A percentile compares a stretch with the other conserved stretches of the same genome.
phyloP scores from a whole-genome alignment of 2,113 vertebrate species.

The Choloepus hoffmanni region DNA sequence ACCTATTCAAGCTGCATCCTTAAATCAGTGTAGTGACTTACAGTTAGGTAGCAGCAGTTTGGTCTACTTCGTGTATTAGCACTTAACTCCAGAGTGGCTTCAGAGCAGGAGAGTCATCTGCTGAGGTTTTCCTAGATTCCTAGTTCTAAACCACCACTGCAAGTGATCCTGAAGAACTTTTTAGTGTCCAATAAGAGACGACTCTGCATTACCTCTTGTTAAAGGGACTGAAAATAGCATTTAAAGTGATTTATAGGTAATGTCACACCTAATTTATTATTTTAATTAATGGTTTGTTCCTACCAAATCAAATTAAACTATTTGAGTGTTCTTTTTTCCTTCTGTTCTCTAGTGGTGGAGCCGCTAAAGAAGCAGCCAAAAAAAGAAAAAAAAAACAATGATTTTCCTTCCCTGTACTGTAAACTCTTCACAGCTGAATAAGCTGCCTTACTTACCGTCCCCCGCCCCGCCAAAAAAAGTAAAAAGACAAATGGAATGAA shows the following conservation, averaged over 20 bases:
- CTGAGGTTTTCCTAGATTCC: slow-evolving; percentile 39
- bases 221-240: not conserved
- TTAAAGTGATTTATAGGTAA: slow-evolving; percentile 46
- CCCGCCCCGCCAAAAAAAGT: not conserved
- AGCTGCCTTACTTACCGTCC: slow-evolving; percentile 24
- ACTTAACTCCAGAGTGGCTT: not conserved
- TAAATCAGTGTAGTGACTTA: slow-evolving; percentile 28
- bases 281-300: slow-evolving; percentile 29
- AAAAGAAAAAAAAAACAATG: not conserved
- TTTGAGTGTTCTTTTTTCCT: slow-evolving; percentile 47
- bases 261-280: slow-evolving; percentile 53
- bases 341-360: not conserved
- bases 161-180: not conserved
- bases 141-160: not conserved
- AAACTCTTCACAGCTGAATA: slow-evolving; percentile 14
- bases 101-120: not conserved
- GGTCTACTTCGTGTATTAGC: not conserved
- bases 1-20: slow-evolving; percentile 14
- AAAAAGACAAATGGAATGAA: not conserved
- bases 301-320: slow-evolving; percentile 31
- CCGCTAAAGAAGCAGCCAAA: not conserved
- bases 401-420: not conserved
- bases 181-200: slow-evolving; percentile 33
- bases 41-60: slow-evolving; percentile 43
- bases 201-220: slow-evolving; percentile 45